Evolutionary conservation across 2,113 vertebrate genomes (phyloP).

Genomic region (Campylorhamphus procurvoides): DNA sequence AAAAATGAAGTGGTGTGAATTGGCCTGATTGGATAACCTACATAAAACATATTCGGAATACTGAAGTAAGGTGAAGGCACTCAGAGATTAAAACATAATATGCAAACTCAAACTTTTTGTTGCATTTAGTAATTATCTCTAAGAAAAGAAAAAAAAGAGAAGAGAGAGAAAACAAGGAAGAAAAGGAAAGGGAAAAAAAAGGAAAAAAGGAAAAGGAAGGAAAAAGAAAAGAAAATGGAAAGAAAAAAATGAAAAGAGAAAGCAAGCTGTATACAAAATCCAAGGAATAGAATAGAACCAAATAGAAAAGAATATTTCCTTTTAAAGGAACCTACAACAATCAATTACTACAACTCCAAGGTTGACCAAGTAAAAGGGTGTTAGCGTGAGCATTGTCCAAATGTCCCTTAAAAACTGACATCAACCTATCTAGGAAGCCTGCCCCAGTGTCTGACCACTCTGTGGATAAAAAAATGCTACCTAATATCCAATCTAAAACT

Average conservation of each 20-base stretch:
- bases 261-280: not conserved
- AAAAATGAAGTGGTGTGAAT: not conserved
- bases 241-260: not conserved
- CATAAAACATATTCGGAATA: not conserved
- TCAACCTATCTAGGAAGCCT: not conserved
- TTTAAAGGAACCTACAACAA: not conserved
- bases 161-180: no score
- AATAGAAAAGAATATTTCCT: not conserved
- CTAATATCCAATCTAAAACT: not conserved
- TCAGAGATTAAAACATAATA: not conserved
- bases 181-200: no score
- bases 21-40: not conserved
- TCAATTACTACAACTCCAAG: not conserved
- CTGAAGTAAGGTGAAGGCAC: not conserved
- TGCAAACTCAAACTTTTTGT: not conserved
- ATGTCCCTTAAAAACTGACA: not conserved
- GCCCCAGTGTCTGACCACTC: not conserved
- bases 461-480: not conserved
- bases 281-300: not conserved
- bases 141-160: not conserved
- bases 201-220: fast-evolving
- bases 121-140: not conserved
- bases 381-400: not conserved
- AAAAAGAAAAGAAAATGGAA: fast-evolving
- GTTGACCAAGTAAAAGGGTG: not conserved